Conservation (phyloP, 2,888 invertebrate species). For the Tiphia femorata region DNA sequence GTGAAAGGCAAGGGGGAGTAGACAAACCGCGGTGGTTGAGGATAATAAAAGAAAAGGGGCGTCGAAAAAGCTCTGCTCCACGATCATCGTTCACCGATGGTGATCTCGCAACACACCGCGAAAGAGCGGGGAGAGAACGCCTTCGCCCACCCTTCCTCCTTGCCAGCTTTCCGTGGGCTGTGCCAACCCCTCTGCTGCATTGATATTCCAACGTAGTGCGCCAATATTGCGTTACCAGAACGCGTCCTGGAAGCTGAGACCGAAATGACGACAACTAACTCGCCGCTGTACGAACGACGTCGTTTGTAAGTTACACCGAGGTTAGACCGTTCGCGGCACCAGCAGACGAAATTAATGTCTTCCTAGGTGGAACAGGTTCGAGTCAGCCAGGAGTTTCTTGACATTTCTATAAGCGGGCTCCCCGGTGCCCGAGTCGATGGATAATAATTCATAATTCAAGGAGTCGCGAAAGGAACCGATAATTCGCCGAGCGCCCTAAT, state of each 20-base stretch:
- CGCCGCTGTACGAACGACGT: constrained; percentile 19
- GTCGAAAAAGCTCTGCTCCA: background rate
- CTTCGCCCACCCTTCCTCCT: constrained; percentile 1
- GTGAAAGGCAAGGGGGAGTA: background rate
- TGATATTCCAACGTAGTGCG: constrained; percentile 63
- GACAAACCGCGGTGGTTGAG: constrained; percentile 6
- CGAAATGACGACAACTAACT: constrained; percentile 47
- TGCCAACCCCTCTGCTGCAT: constrained; percentile 39
- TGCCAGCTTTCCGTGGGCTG: background rate
- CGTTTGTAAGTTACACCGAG: constrained; percentile 59
- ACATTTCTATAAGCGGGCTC: too few relatives aligned
- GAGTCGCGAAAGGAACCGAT: too few relatives aligned
- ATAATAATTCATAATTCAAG: too few relatives aligned
- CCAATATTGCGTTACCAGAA: constrained; percentile 68
- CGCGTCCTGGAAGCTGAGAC: constrained; percentile 61
- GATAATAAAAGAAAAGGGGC: too few relatives aligned
- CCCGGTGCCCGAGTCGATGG: too few relatives aligned
- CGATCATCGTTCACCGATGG: constrained; percentile 4
- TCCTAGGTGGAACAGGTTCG: too few relatives aligned
- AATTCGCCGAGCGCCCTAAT: too few relatives aligned
- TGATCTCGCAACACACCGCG: constrained; percentile 12
- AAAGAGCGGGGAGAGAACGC: background rate
- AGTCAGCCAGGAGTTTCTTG: too few relatives aligned
- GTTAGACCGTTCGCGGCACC: too few relatives aligned
- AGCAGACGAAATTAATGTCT: too few relatives aligned